A percentile compares a stretch with the other conserved stretches of the same genome.
Evolutionary conservation across 2,113 vertebrate species (phyloP).

Genomic region (Otis tarda): DNA sequence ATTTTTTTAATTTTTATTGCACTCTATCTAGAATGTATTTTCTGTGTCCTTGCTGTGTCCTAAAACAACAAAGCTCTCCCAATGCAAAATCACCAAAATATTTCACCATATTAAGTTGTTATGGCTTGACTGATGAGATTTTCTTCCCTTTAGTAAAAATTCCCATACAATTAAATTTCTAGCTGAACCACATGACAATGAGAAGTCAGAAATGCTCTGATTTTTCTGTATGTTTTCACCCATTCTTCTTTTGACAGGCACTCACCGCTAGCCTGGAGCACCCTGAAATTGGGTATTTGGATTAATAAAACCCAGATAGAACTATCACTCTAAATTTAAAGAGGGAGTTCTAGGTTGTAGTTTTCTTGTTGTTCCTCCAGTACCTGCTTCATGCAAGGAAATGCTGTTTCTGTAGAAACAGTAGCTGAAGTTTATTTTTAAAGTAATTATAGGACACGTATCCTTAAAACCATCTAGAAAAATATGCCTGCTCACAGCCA

Average conservation of each 20-base stretch:
- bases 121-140: not conserved
- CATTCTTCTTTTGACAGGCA: not conserved
- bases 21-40: not conserved
- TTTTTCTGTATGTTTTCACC: not conserved
- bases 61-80: not conserved
- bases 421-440: not conserved
- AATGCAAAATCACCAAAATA: not conserved
- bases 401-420: not conserved
- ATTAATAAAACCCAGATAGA: not conserved
- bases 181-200: not conserved
- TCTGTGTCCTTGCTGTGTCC: not conserved
- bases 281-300: not conserved
- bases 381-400: not conserved
- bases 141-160: not conserved
- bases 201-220: not conserved
- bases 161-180: not conserved
- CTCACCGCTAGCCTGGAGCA: not conserved
- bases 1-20: not conserved
- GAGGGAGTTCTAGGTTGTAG: not conserved
- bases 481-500: slow-evolving; percentile 9
- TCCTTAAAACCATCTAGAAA: not conserved
- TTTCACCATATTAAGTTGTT: not conserved
- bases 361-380: not conserved
- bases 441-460: slow-evolving; percentile 25
- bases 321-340: not conserved